phyloP scores from a whole-genome alignment of 2,113 vertebrate genomes.

The Bubo blakistoni region DNA sequence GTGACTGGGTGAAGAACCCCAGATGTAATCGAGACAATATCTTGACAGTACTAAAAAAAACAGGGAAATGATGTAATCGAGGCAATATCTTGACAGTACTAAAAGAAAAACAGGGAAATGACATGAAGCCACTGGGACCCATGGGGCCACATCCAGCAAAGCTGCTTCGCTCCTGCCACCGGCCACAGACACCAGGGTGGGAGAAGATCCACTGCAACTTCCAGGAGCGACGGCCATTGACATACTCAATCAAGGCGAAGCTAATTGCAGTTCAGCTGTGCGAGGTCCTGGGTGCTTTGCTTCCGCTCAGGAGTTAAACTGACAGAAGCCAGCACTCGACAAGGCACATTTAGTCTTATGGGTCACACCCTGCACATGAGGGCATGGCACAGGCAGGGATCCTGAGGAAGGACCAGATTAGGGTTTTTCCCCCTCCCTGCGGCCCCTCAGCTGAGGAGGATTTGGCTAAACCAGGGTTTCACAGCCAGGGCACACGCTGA shows the following conservation, averaged over 20 bases:
- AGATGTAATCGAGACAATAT: neutral
- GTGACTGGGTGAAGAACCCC: neutral
- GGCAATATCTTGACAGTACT: neutral
- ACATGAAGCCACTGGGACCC: neutral
- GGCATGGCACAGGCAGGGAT: fast-evolving
- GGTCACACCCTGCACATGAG: fast-evolving
- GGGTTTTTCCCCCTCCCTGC: too few species aligned
- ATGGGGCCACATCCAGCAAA: neutral
- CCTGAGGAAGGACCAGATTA: fast-evolving
- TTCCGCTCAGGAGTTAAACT: too few species aligned
- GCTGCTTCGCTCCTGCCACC: neutral
- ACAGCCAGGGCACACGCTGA: neutral
- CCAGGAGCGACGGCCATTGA: fast-evolving
- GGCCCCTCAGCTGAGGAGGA: neutral
- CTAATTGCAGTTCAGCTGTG: neutral
- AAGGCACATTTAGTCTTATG: fast-evolving
- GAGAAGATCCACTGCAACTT: too few species aligned
- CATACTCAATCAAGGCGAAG: neutral
- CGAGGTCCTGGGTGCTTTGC: neutral
- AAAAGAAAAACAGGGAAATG: neutral
- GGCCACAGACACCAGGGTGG: fast-evolving
- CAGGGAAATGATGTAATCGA: neutral
- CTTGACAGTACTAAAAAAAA: neutral
- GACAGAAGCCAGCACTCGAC: fast-evolving
- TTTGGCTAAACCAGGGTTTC: fast-evolving